These are phyloP conservation scores for Formica exsecta DNA, from an alignment of 1,140 invertebrate genomes.

Conservation along the genomic window DNA sequence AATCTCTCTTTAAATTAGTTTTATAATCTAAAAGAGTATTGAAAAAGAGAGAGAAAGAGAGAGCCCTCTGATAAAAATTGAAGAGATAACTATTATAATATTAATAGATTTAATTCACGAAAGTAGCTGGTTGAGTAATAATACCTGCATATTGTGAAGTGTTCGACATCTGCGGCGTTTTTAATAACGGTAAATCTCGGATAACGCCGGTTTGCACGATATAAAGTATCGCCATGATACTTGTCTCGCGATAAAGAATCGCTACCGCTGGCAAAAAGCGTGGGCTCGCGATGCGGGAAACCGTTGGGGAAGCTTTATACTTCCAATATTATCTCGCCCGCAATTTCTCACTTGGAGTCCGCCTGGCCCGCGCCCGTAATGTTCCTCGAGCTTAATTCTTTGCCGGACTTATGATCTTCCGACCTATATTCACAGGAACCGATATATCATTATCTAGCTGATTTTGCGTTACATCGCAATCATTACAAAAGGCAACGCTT, in stretches of 20 bases:
- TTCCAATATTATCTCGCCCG: slow-evolving; percentile 73
- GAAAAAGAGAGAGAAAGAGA: too few species aligned
- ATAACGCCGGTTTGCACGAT: slow-evolving; percentile 42
- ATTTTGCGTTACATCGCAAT: slow-evolving; percentile 16
- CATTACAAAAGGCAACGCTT: slow-evolving; percentile 8
- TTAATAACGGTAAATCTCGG: slow-evolving; percentile 57
- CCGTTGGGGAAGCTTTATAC: slow-evolving; percentile 63
- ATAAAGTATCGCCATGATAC: slow-evolving; percentile 64
- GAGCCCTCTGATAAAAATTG: not conserved
- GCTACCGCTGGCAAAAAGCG: slow-evolving; percentile 58
- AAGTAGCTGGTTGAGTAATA: slow-evolving; percentile 41
- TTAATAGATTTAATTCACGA: slow-evolving; percentile 37
- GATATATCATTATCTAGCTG: slow-evolving; percentile 41
- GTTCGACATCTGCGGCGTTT: slow-evolving; percentile 59
- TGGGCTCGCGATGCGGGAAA: slow-evolving; percentile 65
- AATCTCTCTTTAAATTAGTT: slow-evolving; percentile 9
- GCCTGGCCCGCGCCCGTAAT: slow-evolving; percentile 44
- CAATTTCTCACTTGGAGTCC: slow-evolving; percentile 65
- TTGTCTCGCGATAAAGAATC: slow-evolving; percentile 68
- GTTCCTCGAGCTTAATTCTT: slow-evolving; percentile 66
- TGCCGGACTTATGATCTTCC: slow-evolving; percentile 69
- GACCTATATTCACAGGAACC: slow-evolving; percentile 30
- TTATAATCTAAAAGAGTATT: not conserved
- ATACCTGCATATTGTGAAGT: slow-evolving; percentile 27
- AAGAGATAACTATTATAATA: not conserved